A percentile compares a stretch with the other conserved stretches of the same genome.
Conservation (phyloP, 2,113 vertebrate species). For the Elephantulus edwardii region DNA sequence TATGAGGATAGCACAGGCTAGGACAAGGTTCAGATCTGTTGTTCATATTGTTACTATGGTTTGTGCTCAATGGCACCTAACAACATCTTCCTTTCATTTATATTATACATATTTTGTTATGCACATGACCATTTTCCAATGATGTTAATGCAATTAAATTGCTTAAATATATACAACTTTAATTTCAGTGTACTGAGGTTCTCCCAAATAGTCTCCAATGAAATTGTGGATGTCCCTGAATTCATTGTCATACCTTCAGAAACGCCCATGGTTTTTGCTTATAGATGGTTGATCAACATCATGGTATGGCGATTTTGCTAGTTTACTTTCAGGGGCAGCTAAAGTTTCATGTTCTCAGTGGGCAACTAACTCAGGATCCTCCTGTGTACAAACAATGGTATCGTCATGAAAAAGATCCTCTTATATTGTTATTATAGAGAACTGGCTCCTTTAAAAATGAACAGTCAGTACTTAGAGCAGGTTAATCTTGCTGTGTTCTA, state of each 20-base stretch:
- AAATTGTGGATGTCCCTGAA: background rate
- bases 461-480: conserved; percentile 56
- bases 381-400: background rate
- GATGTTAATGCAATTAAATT: conserved; percentile 4
- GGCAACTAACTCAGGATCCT: background rate
- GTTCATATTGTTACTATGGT: too few species aligned
- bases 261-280: background rate
- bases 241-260: background rate
- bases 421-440: conserved; percentile 25
- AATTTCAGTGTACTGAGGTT: background rate
- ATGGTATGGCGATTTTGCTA: background rate
- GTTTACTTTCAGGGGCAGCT: background rate
- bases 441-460: conserved; percentile 61
- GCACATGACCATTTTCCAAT: conserved; percentile 5
- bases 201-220: background rate
- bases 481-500: conserved; percentile 67
- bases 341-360: background rate
- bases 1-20: too few species aligned
- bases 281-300: background rate
- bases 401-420: background rate
- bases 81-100: too few species aligned
- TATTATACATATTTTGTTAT: background rate
- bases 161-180: conserved; percentile 22
- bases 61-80: too few species aligned
- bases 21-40: too few species aligned